Evolutionary conservation across 2,888 invertebrate species (phyloP).

Genomic region (Escarpia spicata): DNA sequence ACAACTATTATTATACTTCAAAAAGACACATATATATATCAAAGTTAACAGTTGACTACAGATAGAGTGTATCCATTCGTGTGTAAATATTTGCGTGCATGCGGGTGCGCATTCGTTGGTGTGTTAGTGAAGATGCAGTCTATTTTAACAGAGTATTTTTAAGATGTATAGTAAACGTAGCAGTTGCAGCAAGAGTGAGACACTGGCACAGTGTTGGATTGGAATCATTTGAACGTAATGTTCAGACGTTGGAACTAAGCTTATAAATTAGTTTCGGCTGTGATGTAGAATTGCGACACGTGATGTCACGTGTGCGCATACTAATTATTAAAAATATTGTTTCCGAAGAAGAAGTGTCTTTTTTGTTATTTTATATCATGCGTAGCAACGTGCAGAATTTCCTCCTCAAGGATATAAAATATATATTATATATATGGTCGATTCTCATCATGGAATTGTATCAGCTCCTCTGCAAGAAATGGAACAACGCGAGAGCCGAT

Average conservation of each 20-base stretch:
- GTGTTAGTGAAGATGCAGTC: constrained; percentile 2
- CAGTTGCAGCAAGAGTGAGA: background rate
- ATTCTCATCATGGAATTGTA: too few species aligned
- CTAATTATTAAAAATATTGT: constrained; percentile 13
- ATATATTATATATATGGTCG: too few species aligned
- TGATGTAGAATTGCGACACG: background rate
- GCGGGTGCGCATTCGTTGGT: background rate
- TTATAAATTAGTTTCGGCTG: background rate
- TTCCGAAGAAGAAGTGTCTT: background rate
- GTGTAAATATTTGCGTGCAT: background rate
- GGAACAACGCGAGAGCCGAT: too few species aligned
- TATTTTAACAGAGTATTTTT: constrained; percentile 16
- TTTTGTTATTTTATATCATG: background rate
- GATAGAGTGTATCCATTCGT: background rate
- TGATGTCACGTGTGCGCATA: background rate
- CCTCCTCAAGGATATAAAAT: too few species aligned
- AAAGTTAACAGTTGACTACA: constrained; percentile 9
- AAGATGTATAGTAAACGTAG: background rate
- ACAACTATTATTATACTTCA: constrained; percentile 6
- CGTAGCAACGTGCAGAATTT: background rate
- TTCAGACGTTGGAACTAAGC: background rate
- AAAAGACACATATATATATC: constrained; percentile 1
- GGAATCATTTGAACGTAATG: background rate
- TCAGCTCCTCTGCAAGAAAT: too few species aligned
- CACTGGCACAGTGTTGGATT: background rate